A percentile compares a stretch with the other conserved stretches of the same genome.
These are phyloP conservation scores for Graptemys geographica DNA, from an alignment of 2,797 vertebrate species.

Conservation along the genomic window DNA sequence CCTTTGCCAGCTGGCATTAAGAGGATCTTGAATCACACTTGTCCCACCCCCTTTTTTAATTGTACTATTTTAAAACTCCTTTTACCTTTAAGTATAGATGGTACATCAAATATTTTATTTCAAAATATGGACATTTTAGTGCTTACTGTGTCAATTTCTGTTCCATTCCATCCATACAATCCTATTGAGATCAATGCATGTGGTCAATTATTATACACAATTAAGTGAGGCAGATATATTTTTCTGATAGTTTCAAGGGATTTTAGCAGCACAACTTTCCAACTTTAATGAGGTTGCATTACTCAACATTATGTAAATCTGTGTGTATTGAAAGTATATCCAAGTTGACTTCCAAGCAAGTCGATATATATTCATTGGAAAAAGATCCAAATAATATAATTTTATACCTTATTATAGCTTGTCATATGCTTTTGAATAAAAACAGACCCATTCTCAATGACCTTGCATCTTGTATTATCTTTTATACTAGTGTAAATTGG, in stretches of 20 bases:
- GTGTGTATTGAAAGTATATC: not conserved
- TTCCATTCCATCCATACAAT: not conserved
- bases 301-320: not conserved
- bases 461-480: not conserved
- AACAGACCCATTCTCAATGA: not conserved
- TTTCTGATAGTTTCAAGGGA: not conserved
- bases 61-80: not conserved
- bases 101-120: not conserved
- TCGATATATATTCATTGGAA: not conserved
- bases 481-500: not conserved
- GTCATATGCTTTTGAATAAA: accelerated
- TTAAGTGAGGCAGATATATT: not conserved
- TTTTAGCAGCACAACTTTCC: not conserved
- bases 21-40: not conserved
- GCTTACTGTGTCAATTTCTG: not conserved
- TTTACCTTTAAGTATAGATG: not conserved
- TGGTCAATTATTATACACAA: not conserved
- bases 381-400: not conserved
- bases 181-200: not conserved
- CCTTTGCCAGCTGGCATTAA: not conserved
- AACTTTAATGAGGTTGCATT: not conserved
- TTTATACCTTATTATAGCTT: not conserved
- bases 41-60: not conserved
- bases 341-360: not conserved
- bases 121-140: not conserved